Evolutionary conservation across 2,888 invertebrate genomes (phyloP), one percentile per base, ranked within the genome.

Genomic region (Blastobasis lacticolella): DNA sequence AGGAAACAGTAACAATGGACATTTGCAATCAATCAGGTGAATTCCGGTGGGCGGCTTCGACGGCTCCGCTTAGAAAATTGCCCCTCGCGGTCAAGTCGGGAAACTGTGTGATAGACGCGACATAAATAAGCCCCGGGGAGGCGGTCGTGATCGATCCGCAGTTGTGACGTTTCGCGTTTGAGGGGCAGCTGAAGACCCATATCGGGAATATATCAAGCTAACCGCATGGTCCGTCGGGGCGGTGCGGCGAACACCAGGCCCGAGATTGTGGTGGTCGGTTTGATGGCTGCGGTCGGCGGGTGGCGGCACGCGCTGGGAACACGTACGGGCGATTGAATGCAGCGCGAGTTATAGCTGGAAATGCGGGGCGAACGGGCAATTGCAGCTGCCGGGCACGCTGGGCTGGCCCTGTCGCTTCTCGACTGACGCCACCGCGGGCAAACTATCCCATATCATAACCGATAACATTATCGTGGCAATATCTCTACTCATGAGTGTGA

Each of bases 1-100:
- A 75, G 77, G 79, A 77, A 72, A 71, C 70, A 71, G 66, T 79
- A 84, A 83, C 81, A 78, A 83, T 81, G 75, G 78, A 78, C 73
- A 81, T 84, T 83, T 78, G 79, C 82, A 82, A 84, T 85, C 86
- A 84, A 86, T 86, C 81, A 75, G 67, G 66, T 65, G 61, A 65
- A 71, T 67, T 75, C 64, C 64, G 62, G 75, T 77, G 75, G 77
- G 78, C 72, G 78, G 74, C 61, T 66, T 57, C 66, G 63, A 67
- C 69, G 69, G 65, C 67, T 66, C 66, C 55, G 59, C 59, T 63
- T 71, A 64, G 66, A 57, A 78, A 79, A 82, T 78, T 72, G 73
- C 63, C 74, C 76, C 79, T 78, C 61, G 76, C 73, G 80, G 78
- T 76, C 61, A 69, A 60, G 66, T 72, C 64, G 60, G 55, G 62